Evolutionary conservation across 2,113 vertebrate species (phyloP), one percentile per base, ranked within the genome.

Genomic region (Sturnus vulgaris): DNA sequence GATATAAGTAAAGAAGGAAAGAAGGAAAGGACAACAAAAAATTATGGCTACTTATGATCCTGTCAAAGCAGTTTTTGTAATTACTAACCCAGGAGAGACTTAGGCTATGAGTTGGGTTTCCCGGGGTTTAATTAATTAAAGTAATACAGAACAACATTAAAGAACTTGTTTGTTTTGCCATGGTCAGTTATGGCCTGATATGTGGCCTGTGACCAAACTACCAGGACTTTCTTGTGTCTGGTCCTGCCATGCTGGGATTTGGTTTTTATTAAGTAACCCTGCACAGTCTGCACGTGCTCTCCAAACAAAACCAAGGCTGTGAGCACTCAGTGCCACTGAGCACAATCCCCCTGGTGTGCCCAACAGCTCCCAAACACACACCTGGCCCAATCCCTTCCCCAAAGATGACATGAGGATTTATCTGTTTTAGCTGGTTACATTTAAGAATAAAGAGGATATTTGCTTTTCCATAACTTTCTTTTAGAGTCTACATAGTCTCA

Each of bases 221-320:
- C 21, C 25, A 76, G 49, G 53, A 37, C 42, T 55, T 78, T 63
- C 39, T 39, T 70, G 17, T 46, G 5, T 27, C 63, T 64, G 31
- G 37, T 50, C 12, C 70, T 22, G 19, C 28, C 0, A 3, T 59
- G 14, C 1, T 80, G 33, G 9, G 24, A 9, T 77, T 71, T 44
- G 4, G 1, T 24, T 70, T 75, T n/a, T 61, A 7, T 52, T 27
- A 20, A 64, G 9, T 57, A 57, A 46, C 2, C 21, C 61, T 3
- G 1, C 16, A 61, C 0, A 1, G 14, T 37, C 42, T 50, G 33
- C 12, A n/a, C 0, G 0, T 56, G 21, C 15, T 82, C 37, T 73
- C 68, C 59, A 73, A 57, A 79, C 19, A 55, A 72, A 83, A 47
- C 24, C 46, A 61, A 44, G 25, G 28, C 25, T 92, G 33, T 65